Percentiles rank a stretch among this genome's conserved stretches.
phyloP scores from a whole-genome alignment of 2,888 invertebrate species.

The Alcis repandata region DNA sequence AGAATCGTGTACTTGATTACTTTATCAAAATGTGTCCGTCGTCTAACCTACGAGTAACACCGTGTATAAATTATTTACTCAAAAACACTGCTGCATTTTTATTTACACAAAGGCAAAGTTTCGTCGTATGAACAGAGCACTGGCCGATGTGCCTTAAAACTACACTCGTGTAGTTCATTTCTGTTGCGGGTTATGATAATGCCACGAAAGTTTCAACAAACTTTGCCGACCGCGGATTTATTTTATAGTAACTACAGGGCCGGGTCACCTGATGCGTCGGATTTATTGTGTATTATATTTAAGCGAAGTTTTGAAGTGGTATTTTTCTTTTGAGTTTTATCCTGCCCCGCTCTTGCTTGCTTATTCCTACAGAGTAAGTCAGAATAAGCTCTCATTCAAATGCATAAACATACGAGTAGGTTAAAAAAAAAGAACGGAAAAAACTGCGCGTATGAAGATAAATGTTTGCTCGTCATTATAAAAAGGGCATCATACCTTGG shows the following conservation, averaged over 20 bases:
- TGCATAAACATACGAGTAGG: too few species aligned
- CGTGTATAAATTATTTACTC: conserved; percentile 1
- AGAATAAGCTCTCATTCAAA: too few species aligned
- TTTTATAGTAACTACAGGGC: conserved; percentile 9
- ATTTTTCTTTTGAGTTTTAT: too few species aligned
- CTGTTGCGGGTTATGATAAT: conserved; percentile 20
- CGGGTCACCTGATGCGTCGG: conserved; percentile 16
- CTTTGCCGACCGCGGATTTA: conserved; percentile 19
- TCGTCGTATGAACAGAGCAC: conserved; percentile 5
- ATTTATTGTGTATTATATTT: neutral
- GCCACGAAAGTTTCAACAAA: conserved; percentile 2
- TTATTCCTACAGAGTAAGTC: too few species aligned
- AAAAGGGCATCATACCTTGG: too few species aligned
- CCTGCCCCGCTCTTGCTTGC: too few species aligned
- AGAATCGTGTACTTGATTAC: too few species aligned
- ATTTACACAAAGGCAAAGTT: conserved; percentile 11
- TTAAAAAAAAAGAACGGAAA: too few species aligned
- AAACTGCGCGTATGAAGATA: too few species aligned
- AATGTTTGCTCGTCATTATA: too few species aligned
- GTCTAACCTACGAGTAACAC: neutral
- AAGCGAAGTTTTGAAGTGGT: too few species aligned
- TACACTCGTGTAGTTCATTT: conserved; percentile 22
- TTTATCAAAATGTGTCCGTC: too few species aligned
- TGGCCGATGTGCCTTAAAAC: conserved; percentile 18
- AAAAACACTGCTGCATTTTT: neutral